Evolutionary conservation across 2,113 vertebrate genomes (phyloP).

Genomic region (Gallinago jamesoni): DNA sequence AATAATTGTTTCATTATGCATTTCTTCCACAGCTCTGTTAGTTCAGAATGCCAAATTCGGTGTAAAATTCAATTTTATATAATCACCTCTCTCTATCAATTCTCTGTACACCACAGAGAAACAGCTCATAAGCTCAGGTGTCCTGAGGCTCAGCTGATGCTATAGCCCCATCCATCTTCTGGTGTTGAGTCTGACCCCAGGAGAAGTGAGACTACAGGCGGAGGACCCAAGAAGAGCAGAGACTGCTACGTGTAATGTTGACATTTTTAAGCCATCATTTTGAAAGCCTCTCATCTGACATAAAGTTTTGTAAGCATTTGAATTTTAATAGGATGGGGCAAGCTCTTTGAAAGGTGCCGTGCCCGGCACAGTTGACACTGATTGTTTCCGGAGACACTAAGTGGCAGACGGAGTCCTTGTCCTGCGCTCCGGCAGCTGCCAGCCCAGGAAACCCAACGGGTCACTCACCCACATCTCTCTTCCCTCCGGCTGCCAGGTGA

Average conservation of each 20-base stretch:
- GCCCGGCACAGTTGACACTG: not conserved
- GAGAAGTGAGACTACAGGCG: not conserved
- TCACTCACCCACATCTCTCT: not conserved
- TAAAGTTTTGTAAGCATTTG: not conserved
- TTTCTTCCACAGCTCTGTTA: not conserved
- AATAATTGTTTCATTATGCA: not conserved
- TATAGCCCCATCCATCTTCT: not conserved
- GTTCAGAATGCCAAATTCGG: not conserved
- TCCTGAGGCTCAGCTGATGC: not conserved
- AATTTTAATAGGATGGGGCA: not conserved
- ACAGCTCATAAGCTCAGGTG: not conserved
- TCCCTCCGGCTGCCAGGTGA: constrained; percentile 77
- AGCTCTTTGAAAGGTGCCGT: not conserved
- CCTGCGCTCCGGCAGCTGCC: not conserved
- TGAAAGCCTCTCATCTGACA: not conserved
- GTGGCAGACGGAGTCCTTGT: not conserved
- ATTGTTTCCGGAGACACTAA: not conserved
- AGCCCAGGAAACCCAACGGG: not conserved
- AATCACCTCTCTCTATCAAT: not conserved
- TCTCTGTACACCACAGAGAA: not conserved
- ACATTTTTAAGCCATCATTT: not conserved
- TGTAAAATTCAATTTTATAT: constrained; percentile 24
- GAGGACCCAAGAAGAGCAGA: not conserved
- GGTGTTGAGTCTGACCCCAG: not conserved
- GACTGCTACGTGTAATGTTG: not conserved